Conservation (phyloP, 35 echinoderm and acorn worm genomes). For the Heliocidaris erythrogramma region DNA sequence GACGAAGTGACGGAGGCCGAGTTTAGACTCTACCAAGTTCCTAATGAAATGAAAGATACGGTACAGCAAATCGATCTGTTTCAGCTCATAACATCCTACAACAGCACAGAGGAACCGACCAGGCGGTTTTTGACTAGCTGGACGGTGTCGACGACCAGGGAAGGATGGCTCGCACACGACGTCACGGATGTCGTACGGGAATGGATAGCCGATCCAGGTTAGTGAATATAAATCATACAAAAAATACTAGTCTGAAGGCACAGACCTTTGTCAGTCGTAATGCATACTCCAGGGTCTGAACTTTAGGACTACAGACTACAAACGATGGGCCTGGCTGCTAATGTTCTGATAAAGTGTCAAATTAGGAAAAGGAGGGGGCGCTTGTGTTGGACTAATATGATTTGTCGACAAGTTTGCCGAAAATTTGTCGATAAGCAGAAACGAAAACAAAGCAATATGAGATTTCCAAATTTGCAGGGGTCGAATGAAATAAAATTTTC, state of each 20-base stretch:
- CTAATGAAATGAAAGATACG: constrained; percentile 49
- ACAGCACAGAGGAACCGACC: constrained; percentile 7
- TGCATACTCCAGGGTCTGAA: too few species aligned
- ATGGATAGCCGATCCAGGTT: constrained; percentile 70
- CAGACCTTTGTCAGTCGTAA: too few species aligned
- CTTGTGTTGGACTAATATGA: too few species aligned
- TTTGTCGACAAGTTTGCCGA: too few species aligned
- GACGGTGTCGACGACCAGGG: constrained; percentile 37
- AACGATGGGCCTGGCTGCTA: neutral
- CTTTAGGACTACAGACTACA: neutral
- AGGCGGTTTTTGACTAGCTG: constrained; percentile 65
- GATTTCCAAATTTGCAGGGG: too few species aligned
- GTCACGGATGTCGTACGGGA: constrained; percentile 67
- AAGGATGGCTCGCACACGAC: constrained; percentile 67
- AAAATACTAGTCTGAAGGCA: neutral
- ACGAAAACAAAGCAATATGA: too few species aligned
- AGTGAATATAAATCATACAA: neutral
- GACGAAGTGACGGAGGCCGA: constrained; percentile 70
- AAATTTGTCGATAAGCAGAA: too few species aligned
- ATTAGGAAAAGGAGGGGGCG: too few species aligned
- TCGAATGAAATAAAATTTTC: too few species aligned
- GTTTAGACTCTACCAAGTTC: constrained; percentile 63
- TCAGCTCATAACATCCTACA: constrained; percentile 54
- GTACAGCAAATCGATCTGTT: constrained; percentile 66
- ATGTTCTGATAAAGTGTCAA: too few species aligned